Evolutionary conservation across 2,888 invertebrate genomes (phyloP), one percentile per base, ranked within the genome.

Genomic region (Pristionchus maxplancki): DNA sequence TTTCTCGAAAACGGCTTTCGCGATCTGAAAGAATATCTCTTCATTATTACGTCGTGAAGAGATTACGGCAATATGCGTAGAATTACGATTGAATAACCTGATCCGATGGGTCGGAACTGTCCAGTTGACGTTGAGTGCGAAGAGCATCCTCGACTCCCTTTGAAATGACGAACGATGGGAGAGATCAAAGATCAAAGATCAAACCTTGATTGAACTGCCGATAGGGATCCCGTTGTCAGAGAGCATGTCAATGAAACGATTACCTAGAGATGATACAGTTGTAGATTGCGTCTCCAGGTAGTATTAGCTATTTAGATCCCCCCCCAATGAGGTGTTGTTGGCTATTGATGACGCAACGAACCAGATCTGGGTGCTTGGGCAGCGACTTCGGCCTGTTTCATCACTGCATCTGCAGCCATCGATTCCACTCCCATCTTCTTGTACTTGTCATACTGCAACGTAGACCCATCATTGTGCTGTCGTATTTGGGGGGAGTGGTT

Each of bases 151-250:
- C 92, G 44, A 93, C 88, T 85, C 93, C 93, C 40, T n/a, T n/a
- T n/a, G n/a, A n/a, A n/a, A n/a, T n/a, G n/a, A n/a, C n/a, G n/a
- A n/a, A n/a, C n/a, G n/a, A n/a, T n/a, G n/a, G n/a, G n/a, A n/a
- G n/a, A n/a, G n/a, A n/a, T n/a, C n/a, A 11, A 37, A 78, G 50
- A 83, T 83, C 50, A 83, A 83, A 74, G 37, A 53, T 40, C 48
- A 8, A 34, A 83, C 88, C 74, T 89, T 89, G 58, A 89, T 87
- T n/a, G 89, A 89, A 34, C 91, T 90, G 20, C 91, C 93, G 62
- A 93, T 93, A n/a, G 93, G 93, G 50, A 93, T 93, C 40, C 93
- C 93, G 64, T 93, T 93, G 58, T 93, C 92, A 82, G 93, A 90
- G 44, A 93, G 89, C 93, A 93, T 93, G 78, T 93, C 93, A 24